A percentile compares a stretch with the other conserved stretches of the same genome.
These are phyloP conservation scores for Paralichthys olivaceus DNA, from an alignment of 2,113 vertebrate genomes.

Conservation along the genomic window DNA sequence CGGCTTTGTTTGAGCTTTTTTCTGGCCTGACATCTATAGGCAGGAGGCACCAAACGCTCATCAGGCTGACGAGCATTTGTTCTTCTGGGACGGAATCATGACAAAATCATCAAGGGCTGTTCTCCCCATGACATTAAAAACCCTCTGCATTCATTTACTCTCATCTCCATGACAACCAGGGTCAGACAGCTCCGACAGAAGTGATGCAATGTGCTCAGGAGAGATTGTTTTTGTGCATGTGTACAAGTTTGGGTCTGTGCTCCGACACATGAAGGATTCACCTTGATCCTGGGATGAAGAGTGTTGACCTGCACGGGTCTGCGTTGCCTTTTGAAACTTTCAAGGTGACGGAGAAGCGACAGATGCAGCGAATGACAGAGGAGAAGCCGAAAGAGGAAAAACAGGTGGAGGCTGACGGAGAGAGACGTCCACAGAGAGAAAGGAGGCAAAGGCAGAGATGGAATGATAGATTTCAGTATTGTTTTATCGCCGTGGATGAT, in stretches of 20 bases:
- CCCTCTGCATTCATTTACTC: slow-evolving; percentile 25
- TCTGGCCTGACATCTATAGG: slow-evolving; percentile 14
- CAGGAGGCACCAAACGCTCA: slow-evolving; percentile 6
- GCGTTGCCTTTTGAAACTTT: slow-evolving; percentile 31
- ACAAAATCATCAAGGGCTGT: slow-evolving; percentile 43
- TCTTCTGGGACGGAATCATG: slow-evolving; percentile 44
- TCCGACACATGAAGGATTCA: slow-evolving; percentile 19
- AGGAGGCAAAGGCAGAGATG: slow-evolving; percentile 26
- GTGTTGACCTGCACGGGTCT: slow-evolving; percentile 22
- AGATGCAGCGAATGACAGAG: slow-evolving; percentile 30
- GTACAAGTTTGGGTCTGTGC: slow-evolving; percentile 15
- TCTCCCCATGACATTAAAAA: slow-evolving; percentile 34
- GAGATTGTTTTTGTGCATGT: background rate
- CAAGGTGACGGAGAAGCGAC: slow-evolving; percentile 33
- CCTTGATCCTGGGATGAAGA: slow-evolving; percentile 43
- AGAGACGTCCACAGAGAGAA: slow-evolving; percentile 18
- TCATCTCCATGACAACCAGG: background rate
- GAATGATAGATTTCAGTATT: slow-evolving; percentile 49
- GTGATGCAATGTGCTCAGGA: slow-evolving; percentile 34
- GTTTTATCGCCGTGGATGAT: slow-evolving; percentile 53
- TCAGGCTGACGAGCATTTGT: slow-evolving; percentile 20
- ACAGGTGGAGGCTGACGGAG: slow-evolving; percentile 20
- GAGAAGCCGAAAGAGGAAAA: slow-evolving; percentile 31
- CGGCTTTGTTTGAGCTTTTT: slow-evolving; percentile 39
- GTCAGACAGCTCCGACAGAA: slow-evolving; percentile 25